Percentiles rank a stretch among this genome's conserved stretches.
These are phyloP conservation scores for Liposcelis brunnea DNA, from an alignment of 2,888 invertebrate species.

Conservation along the genomic window DNA sequence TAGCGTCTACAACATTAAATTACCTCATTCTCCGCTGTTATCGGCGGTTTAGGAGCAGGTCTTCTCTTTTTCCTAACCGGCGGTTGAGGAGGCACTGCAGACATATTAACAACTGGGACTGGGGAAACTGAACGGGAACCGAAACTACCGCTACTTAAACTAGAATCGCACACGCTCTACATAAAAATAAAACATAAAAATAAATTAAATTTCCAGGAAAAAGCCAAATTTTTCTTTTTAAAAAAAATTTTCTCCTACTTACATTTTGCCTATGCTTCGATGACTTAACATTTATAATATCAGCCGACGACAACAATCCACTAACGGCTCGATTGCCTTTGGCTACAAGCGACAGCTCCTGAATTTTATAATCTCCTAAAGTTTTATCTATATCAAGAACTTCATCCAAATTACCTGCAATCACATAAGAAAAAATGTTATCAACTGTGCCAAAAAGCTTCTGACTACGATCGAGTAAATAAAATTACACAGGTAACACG, in stretches of 20 bases:
- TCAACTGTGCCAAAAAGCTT: not conserved
- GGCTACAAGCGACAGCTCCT: constrained; percentile 42
- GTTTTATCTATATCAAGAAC: constrained; percentile 37
- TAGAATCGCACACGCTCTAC: constrained; percentile 21
- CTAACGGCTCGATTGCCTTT: constrained; percentile 29
- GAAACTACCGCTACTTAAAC: constrained; percentile 42
- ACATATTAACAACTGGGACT: constrained; percentile 19
- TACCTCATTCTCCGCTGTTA: constrained; percentile 9
- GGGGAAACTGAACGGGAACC: constrained; percentile 28
- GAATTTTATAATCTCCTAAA: constrained; percentile 43
- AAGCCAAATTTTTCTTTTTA: too few relatives aligned
- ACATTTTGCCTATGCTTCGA: constrained; percentile 29
- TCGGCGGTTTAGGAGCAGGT: constrained; percentile 40
- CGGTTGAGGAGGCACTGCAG: constrained; percentile 28
- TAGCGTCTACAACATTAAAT: not conserved
- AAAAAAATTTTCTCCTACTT: constrained; percentile 17
- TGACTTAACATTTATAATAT: constrained; percentile 11
- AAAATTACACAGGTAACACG: not conserved
- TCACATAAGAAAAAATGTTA: too few relatives aligned
- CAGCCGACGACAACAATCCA: constrained; percentile 24
- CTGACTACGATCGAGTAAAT: not conserved
- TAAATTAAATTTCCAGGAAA: constrained; percentile 3
- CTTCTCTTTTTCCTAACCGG: constrained; percentile 34
- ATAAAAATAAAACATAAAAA: constrained; percentile 13
- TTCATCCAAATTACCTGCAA: constrained; percentile 40